Base-by-base conservation (phyloP, 2,113 vertebrate species). In the Elaphurus davidianus region DNA sequence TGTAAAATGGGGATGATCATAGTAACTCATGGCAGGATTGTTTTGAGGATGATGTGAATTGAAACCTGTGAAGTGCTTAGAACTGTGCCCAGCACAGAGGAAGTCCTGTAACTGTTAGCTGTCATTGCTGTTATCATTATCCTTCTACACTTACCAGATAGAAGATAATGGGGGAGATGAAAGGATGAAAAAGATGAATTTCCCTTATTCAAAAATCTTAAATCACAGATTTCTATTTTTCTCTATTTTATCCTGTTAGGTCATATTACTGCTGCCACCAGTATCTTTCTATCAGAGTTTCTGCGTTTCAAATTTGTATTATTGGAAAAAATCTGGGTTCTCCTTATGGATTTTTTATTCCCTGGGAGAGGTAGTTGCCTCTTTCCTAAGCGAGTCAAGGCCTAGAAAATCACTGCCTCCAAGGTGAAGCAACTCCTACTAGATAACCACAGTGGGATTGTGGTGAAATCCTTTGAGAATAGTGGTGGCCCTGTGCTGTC, bases 401-500 rank as follows among this genome's bases (percentile, higher is more conserved):
- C 96, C 96, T 74, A 96, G 92, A 85, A 98, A 97, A 97, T 98
- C 94, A 91, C 89, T 98, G 91, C 90, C 97, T 98, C 87, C 43
- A 90, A 97, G 93, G 97, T 97, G 98, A 96, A 62, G 85, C 67
- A 89, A 64, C 93, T 96, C 90, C 90, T 55, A 85, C 91, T 91
- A 86, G 74, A 60, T 92, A 98, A 97, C 97, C 98, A 88, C 97
- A 97, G 97, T 97, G 97, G 93, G 96, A 98, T 97, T 98, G 85
- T 85, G 10, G 67, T 23, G 62, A 98, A 98, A 97, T 98, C 98
- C 98, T 98, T 92, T 95, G 98, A 98, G 97, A 95, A 88, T 82
- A 98, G 91, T 91, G 88, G 92, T 97, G 95, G 96, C 97, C 79
- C 90, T 57, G 52, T 94, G 94, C 87, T 97, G 30, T 67, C 91